These are phyloP conservation scores for Dorcus hopei DNA, from an alignment of 2,888 invertebrate genomes.

Conservation along the genomic window DNA sequence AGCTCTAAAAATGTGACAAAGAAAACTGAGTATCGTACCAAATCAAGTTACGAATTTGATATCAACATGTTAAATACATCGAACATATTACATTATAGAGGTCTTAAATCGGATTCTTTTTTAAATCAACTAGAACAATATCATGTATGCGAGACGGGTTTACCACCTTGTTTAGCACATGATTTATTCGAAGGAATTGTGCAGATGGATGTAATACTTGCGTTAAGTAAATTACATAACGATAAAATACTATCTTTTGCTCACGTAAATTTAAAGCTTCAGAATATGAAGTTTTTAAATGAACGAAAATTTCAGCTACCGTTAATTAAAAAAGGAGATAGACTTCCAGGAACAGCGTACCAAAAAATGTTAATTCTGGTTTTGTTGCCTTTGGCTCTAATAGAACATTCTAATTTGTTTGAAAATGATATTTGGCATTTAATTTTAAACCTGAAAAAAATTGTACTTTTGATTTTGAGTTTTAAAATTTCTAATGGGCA, in stretches of 20 bases:
- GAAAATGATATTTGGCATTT: neutral
- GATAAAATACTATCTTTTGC: conserved; percentile 9
- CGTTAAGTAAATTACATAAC: conserved; percentile 15
- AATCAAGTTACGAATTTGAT: neutral
- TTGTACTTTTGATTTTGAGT: too few relatives aligned
- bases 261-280: conserved; percentile 8
- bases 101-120: neutral
- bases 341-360: conserved; percentile 13
- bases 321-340: conserved; percentile 10
- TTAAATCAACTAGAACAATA: conserved; percentile 1
- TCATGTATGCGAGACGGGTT: conserved; percentile 5
- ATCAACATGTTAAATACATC: neutral
- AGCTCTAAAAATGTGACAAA: too few relatives aligned
- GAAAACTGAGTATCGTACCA: neutral
- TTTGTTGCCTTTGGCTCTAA: conserved; percentile 9
- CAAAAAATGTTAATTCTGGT: conserved; percentile 4
- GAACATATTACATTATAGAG: neutral
- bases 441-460: too few relatives aligned
- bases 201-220: conserved; percentile 17
- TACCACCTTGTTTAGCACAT: conserved; percentile 19
- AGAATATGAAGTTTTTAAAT: too few relatives aligned
- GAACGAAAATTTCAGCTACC: conserved; percentile 2
- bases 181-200: conserved; percentile 22
- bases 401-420: neutral
- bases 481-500: neutral